Base-by-base conservation (phyloP, 2,113 vertebrate genomes). In the Parus major region DNA sequence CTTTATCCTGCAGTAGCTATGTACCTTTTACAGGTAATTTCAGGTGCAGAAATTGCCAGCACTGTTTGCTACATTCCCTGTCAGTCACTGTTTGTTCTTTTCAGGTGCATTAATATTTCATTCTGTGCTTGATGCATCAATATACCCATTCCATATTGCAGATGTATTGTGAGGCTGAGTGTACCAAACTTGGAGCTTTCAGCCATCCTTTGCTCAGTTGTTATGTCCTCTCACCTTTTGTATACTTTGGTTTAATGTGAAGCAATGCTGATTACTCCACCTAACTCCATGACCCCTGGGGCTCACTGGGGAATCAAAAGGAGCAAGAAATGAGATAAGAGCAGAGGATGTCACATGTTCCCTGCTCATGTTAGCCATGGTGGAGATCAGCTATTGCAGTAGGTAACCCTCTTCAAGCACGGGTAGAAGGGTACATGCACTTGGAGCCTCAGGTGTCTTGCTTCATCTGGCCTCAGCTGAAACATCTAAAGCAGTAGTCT, bases 371-470 rank as follows among this genome's bases (percentile, higher is more conserved):
- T 17, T 47, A 89, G 21, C 11, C 15, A 17, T 4, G 25, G 22
- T 68, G 39, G n/a, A 55, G 27, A 68, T 29, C 50, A 71, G 35
- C 44, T 71, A 2, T 24, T 79, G 42, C 5, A 79, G 29, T 2
- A 60, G 42, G 12, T 29, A 28, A 24, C 49, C 11, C 33, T 79
- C 47, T 46, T 68, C n/a, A 3, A 2, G 39, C 39, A 79, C 35
- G 39, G 13, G 57, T 53, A 53, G 73, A 78, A 78, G 42, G 29
- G 42, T 9, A 20, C 9, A 1, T 11, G 10, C 23, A 25, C 18
- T 66, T 0, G 0, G 1, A 73, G 24, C 27, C 50, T 53, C 61
- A 46, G 42, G 11, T 39, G 29, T 76, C 29, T 29, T 20, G 13
- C n/a, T 68, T 60, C 44, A 39, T 12, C 39, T 72, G 19, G 35